These are phyloP conservation scores for Tineola bisselliella DNA, from an alignment of 2,888 invertebrate species.

Conservation along the genomic window DNA sequence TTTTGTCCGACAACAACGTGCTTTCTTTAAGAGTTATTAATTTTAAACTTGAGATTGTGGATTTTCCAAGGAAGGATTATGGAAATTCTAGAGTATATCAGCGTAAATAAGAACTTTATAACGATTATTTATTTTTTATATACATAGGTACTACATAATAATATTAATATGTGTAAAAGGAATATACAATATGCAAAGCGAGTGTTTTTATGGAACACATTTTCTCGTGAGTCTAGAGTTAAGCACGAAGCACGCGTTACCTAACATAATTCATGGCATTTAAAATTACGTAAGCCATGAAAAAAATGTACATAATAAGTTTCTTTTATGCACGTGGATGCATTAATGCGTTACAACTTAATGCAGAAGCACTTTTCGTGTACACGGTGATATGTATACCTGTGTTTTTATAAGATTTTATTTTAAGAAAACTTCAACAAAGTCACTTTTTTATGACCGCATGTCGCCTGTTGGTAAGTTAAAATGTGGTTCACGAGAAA, in stretches of 20 bases:
- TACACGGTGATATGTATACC: not conserved
- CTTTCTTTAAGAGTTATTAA: not conserved
- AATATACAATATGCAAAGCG: not conserved
- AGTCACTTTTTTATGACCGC: not conserved
- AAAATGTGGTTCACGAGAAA: no score
- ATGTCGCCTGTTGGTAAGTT: no score
- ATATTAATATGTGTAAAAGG: not conserved
- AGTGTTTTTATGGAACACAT: not conserved
- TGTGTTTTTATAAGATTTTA: not conserved
- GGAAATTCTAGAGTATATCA: not conserved
- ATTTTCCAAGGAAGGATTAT: not conserved
- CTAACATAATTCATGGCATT: slow-evolving; percentile 8
- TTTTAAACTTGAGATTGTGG: slow-evolving; percentile 1
- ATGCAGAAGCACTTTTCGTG: slow-evolving; percentile 33
- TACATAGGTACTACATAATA: not conserved
- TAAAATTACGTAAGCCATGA: slow-evolving; percentile 21
- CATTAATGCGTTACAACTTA: slow-evolving; percentile 57
- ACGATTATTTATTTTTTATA: no score
- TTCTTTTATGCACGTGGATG: slow-evolving; percentile 37
- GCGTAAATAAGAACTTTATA: no score
- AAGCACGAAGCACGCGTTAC: not conserved
- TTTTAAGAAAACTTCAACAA: not conserved
- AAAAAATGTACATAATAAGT: slow-evolving; percentile 28
- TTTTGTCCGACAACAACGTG: slow-evolving; percentile 14
- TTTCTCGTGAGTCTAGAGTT: not conserved